A percentile compares a stretch with the other conserved stretches of the same genome.
Evolutionary conservation across 1,140 invertebrate species (phyloP).

Genomic region (Delia radicum): DNA sequence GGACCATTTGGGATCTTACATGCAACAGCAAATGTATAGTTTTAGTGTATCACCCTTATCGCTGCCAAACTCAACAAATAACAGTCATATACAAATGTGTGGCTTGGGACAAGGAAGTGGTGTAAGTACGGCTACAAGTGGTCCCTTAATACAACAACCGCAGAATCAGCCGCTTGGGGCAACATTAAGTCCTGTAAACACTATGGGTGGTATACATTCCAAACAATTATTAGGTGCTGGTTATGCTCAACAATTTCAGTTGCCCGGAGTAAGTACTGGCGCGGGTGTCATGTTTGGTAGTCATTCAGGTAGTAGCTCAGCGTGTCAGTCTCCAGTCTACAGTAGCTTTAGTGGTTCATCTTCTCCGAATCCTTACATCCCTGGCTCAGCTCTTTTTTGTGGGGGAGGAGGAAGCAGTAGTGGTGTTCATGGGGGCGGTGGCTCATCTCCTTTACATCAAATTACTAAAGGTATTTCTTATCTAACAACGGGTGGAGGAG

Average conservation of each 20-base stretch:
- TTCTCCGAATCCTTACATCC: constrained; percentile 47
- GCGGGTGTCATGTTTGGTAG: neutral
- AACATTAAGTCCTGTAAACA: neutral
- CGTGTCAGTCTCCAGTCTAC: constrained; percentile 51
- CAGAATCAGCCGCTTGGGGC: too few relatives aligned
- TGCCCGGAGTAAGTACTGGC: neutral
- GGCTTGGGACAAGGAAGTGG: neutral
- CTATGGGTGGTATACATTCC: constrained; percentile 15
- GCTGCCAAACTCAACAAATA: constrained; percentile 35
- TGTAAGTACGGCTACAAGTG: neutral
- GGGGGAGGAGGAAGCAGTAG: constrained; percentile 25
- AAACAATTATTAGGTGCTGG: constrained; percentile 47
- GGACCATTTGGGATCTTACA: constrained; percentile 38
- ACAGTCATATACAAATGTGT: neutral
- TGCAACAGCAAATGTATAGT: constrained; percentile 37
- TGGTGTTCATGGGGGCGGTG: constrained; percentile 29
- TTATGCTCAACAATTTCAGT: neutral
- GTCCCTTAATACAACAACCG: constrained; percentile 25
- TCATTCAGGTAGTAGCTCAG: constrained; percentile 30
- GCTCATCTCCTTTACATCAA: constrained; percentile 51
- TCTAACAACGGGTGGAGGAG: constrained; percentile 63
- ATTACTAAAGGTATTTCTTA: constrained; percentile 62
- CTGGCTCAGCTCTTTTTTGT: constrained; percentile 32
- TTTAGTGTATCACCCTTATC: constrained; percentile 46
- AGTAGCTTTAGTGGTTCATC: constrained; percentile 48